phyloP scores from a whole-genome alignment of 2,888 invertebrate genomes.

The Deilephila porcellus region DNA sequence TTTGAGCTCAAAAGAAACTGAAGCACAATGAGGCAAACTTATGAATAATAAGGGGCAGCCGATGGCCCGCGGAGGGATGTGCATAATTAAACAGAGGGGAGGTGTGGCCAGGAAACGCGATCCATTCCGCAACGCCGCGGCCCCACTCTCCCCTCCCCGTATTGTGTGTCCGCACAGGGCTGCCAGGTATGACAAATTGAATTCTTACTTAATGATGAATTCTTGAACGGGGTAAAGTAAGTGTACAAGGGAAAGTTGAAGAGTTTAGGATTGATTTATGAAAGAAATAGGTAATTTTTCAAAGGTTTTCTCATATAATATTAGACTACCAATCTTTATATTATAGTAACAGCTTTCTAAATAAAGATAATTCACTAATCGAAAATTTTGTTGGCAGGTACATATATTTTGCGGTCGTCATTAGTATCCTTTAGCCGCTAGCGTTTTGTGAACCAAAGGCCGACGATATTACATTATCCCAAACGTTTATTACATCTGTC shows the following conservation, averaged over 20 bases:
- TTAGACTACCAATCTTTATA: too few relatives aligned
- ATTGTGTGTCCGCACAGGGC: slow-evolving; percentile 9
- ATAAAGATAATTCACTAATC: too few relatives aligned
- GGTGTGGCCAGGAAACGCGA: slow-evolving; percentile 20
- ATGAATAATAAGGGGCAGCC: slow-evolving; percentile 2
- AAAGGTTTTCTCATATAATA: too few relatives aligned
- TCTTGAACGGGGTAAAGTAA: not conserved
- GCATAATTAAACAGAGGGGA: slow-evolving; percentile 20
- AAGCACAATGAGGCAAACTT: not conserved
- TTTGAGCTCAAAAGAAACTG: not conserved
- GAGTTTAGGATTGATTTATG: too few relatives aligned
- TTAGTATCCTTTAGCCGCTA: not conserved
- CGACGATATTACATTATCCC: not conserved
- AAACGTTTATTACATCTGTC: not conserved
- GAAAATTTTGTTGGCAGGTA: not conserved
- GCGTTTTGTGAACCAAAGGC: not conserved
- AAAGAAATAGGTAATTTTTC: too few relatives aligned
- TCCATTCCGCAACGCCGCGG: slow-evolving; percentile 11
- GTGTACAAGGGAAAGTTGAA: too few relatives aligned
- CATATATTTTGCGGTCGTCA: not conserved
- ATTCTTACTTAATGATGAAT: not conserved
- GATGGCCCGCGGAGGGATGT: not conserved
- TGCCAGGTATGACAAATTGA: not conserved
- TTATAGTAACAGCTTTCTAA: too few relatives aligned
- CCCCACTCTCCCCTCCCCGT: not conserved